A percentile compares a stretch with the other conserved stretches of the same genome.
phyloP scores from a whole-genome alignment of 2,888 invertebrate species.

The Eupithecia centaureata region DNA sequence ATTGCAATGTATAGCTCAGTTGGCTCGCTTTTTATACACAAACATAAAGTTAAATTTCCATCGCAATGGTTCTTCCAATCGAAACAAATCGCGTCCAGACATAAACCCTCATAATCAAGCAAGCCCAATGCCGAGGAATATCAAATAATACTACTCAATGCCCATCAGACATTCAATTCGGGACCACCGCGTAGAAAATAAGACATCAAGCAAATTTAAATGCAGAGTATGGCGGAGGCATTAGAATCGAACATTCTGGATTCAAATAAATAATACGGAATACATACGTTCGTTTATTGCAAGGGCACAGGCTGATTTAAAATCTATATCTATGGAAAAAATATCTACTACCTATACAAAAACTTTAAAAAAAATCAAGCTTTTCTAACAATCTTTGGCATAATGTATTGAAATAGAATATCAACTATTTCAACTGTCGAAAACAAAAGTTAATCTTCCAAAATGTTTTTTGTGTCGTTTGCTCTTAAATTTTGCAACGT shows the following conservation, averaged over 20 bases:
- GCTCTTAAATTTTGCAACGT: neutral
- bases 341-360: too few species aligned
- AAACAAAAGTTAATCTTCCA: neutral
- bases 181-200: conserved; percentile 80
- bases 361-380: too few species aligned
- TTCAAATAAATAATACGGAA: conserved; percentile 75
- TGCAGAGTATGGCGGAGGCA: conserved; percentile 60
- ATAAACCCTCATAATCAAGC: conserved; percentile 5
- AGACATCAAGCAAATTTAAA: conserved; percentile 79
- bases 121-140: conserved; percentile 1
- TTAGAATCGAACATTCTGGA: conserved; percentile 71
- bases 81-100: conserved; percentile 14
- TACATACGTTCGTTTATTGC: conserved; percentile 65
- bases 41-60: neutral
- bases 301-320: conserved; percentile 58
- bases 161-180: conserved; percentile 40
- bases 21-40: too few species aligned
- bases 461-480: neutral
- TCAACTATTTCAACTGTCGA: too few species aligned
- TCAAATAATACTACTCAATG: conserved; percentile 7
- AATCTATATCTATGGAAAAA: neutral
- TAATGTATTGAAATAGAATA: too few species aligned
- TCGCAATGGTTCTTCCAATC: neutral
- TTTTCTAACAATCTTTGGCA: too few species aligned
- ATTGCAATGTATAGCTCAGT: too few species aligned